Conservation (phyloP, 2,113 vertebrate species). For the Monopterus albus region DNA sequence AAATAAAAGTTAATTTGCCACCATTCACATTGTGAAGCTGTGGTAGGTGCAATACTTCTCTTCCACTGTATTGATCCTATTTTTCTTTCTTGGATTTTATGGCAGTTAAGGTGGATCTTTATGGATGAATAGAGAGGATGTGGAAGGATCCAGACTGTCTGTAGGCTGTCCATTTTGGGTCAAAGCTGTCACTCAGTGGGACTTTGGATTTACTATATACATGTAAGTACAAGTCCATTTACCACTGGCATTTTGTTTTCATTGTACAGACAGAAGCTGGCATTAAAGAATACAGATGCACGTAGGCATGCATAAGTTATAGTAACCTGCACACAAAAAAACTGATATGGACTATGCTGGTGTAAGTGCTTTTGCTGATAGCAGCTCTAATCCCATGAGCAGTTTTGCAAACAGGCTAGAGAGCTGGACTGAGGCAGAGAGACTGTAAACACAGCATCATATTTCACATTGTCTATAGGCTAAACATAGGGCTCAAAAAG, state of each 20-base stretch:
- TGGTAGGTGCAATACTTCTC: slow-evolving; percentile 26
- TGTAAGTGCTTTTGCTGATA: slow-evolving; percentile 30
- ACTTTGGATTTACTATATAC: too few species aligned
- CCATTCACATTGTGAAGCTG: slow-evolving; percentile 16
- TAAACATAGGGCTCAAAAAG: slow-evolving; percentile 33
- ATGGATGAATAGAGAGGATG: slow-evolving; percentile 52
- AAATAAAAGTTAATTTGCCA: slow-evolving; percentile 42
- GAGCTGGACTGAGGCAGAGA: slow-evolving; percentile 16
- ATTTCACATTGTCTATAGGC: slow-evolving; percentile 52
- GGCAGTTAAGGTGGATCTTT: too few species aligned
- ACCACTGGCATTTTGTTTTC: slow-evolving; percentile 27
- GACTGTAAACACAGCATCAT: slow-evolving; percentile 23
- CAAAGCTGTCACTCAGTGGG: slow-evolving; percentile 51
- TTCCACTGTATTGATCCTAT: slow-evolving; percentile 50
- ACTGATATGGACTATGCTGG: not conserved
- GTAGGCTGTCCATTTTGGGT: slow-evolving; percentile 44
- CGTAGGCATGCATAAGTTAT: not conserved
- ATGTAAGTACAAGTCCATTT: too few species aligned
- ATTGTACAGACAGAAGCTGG: slow-evolving; percentile 1
- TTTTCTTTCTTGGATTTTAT: slow-evolving; percentile 34
- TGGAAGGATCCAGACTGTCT: slow-evolving; percentile 59
- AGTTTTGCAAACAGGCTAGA: not conserved
- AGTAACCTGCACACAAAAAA: not conserved
- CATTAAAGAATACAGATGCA: not conserved
- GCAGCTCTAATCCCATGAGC: slow-evolving; percentile 44